Evolutionary conservation across 2,797 vertebrate genomes (phyloP).

Genomic region (Xerus rutilus): DNA sequence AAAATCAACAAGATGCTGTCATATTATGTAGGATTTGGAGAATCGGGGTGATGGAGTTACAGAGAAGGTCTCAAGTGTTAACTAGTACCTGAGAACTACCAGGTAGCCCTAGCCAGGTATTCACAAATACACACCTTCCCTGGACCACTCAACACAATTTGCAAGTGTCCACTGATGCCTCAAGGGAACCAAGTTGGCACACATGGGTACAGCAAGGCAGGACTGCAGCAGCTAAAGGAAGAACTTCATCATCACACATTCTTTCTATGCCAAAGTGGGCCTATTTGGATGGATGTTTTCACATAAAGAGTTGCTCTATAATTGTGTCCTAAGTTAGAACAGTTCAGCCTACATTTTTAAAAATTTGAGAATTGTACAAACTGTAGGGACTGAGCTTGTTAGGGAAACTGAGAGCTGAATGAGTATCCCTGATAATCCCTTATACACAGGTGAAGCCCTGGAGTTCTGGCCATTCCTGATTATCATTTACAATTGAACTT

Average conservation of each 20-base stretch:
- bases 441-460: background rate
- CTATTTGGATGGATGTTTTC: background rate
- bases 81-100: background rate
- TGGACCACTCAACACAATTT: background rate
- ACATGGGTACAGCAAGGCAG: accelerated
- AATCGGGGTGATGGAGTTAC: background rate
- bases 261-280: background rate
- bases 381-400: background rate
- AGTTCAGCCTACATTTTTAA: background rate
- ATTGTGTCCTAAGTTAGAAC: background rate
- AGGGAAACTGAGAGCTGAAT: slow-evolving; percentile 1
- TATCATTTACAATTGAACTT: background rate
- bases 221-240: background rate
- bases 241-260: background rate
- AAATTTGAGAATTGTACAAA: background rate
- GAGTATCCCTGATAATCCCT: background rate
- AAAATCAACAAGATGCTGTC: background rate
- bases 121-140: background rate
- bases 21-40: background rate
- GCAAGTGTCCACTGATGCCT: background rate
- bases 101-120: background rate
- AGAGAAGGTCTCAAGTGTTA: background rate
- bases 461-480: background rate
- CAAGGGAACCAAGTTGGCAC: background rate
- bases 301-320: background rate